Conservation (phyloP, 23 tunicate species). For the Halocynthia aurantium region DNA sequence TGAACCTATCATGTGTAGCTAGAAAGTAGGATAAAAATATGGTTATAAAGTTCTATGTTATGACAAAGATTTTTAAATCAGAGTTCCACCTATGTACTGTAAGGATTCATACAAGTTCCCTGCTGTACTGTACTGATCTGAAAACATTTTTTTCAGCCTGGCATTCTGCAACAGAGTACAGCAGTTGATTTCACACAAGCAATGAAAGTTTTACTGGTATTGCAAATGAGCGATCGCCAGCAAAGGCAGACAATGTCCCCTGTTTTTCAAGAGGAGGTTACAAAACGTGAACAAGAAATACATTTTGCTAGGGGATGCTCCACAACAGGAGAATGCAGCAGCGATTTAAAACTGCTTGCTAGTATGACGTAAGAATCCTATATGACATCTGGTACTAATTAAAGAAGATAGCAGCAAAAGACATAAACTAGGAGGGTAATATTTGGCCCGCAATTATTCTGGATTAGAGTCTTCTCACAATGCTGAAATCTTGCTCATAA, state of each 20-base stretch:
- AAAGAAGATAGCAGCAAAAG: too few species aligned
- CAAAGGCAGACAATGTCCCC: slow-evolving; percentile 7
- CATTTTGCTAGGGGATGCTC: slow-evolving; percentile 11
- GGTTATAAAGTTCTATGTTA: too few species aligned
- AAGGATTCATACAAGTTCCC: too few species aligned
- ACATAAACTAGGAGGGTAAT: neutral
- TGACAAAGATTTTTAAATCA: too few species aligned
- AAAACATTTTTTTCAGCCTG: neutral
- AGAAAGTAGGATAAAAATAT: too few species aligned
- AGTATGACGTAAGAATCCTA: neutral
- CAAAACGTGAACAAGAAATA: neutral
- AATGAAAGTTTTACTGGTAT: neutral
- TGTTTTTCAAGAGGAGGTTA: neutral
- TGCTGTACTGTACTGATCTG: too few species aligned
- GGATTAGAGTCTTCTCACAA: neutral
- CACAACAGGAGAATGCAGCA: neutral
- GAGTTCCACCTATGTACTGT: too few species aligned
- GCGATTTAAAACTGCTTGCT: neutral
- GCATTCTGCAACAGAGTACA: neutral
- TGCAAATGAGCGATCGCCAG: neutral
- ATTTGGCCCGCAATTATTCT: neutral
- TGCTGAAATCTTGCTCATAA: neutral
- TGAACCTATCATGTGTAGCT: too few species aligned
- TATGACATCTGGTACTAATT: too few species aligned
- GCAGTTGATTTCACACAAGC: slow-evolving; percentile 5